These are phyloP conservation scores for Tribolium freemani DNA, from an alignment of 2,888 invertebrate genomes.

Conservation along the genomic window DNA sequence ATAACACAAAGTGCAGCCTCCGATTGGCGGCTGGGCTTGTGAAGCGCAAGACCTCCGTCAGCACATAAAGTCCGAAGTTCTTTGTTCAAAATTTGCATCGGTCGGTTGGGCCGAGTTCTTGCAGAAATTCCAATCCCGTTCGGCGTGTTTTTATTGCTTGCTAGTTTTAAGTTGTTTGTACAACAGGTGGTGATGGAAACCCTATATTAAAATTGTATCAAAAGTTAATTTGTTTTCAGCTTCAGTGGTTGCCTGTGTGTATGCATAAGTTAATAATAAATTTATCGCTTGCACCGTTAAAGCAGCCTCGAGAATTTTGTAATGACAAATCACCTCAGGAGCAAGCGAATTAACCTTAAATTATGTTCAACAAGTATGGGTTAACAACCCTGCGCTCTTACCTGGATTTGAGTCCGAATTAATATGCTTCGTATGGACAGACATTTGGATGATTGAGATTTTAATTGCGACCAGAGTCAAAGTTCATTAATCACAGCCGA, in stretches of 20 bases:
- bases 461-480: conserved; percentile 12
- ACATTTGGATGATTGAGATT: conserved; percentile 21
- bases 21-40: conserved; percentile 24
- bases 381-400: conserved; percentile 24
- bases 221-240: conserved; percentile 60
- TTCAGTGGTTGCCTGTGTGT: conserved; percentile 31
- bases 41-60: conserved; percentile 10
- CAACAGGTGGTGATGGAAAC: conserved; percentile 64
- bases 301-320: conserved; percentile 21
- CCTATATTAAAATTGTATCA: conserved; percentile 65
- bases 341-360: conserved; percentile 28
- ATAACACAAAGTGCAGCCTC: background rate
- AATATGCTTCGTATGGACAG: conserved; percentile 2
- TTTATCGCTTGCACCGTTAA: conserved; percentile 37
- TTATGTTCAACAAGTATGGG: conserved; percentile 24
- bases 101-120: conserved; percentile 40
- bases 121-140: conserved; percentile 52
- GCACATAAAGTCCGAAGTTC: conserved; percentile 27
- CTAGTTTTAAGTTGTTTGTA: conserved; percentile 52
- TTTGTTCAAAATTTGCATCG: conserved; percentile 46
- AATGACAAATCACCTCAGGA: conserved; percentile 34
- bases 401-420: conserved; percentile 3
- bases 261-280: conserved; percentile 29
- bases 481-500: conserved; percentile 23
- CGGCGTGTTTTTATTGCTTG: conserved; percentile 48